Conservation (phyloP, 2,113 vertebrate genomes). For the Phaethornis superciliosus region DNA sequence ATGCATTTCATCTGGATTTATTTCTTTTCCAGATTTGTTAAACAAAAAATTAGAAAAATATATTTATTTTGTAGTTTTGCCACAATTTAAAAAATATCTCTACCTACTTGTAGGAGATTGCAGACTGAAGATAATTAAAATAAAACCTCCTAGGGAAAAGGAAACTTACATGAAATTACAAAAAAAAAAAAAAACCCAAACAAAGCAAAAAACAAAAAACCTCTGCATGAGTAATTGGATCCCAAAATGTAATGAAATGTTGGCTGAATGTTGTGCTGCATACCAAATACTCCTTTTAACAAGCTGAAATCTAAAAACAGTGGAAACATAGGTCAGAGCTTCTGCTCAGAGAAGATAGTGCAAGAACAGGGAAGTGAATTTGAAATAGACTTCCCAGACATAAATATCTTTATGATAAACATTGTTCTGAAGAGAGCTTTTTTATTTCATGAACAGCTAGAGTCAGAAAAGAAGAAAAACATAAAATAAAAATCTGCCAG, state of each 20-base stretch:
- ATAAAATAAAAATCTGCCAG: not conserved
- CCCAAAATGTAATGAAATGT: slow-evolving; percentile 50
- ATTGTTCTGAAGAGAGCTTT: not conserved
- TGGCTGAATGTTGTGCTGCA: not conserved
- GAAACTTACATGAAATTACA: slow-evolving; percentile 39
- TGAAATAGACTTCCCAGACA: slow-evolving; percentile 22
- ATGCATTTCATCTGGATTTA: slow-evolving; percentile 57
- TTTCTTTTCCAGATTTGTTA: slow-evolving; percentile 54
- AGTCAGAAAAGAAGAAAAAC: not conserved
- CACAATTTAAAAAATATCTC: slow-evolving; percentile 31
- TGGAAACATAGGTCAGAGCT: slow-evolving; percentile 38
- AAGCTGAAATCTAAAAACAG: slow-evolving; percentile 48
- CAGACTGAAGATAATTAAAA: slow-evolving; percentile 60
- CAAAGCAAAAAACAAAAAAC: not conserved
- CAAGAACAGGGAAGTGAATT: not conserved
- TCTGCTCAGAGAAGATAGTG: slow-evolving; percentile 16
- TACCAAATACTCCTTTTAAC: slow-evolving; percentile 38
- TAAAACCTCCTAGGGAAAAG: slow-evolving; percentile 45
- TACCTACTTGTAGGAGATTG: slow-evolving; percentile 22
- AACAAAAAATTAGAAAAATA: not conserved
- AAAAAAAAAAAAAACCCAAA: not conserved
- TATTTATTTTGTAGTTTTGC: slow-evolving; percentile 46
- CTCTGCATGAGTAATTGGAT: slow-evolving; percentile 57
- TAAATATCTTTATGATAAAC: slow-evolving; percentile 13
- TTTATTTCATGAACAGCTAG: not conserved